Base-by-base conservation (phyloP, 2,888 invertebrate species). In the Polydrusus pterygomalis region DNA sequence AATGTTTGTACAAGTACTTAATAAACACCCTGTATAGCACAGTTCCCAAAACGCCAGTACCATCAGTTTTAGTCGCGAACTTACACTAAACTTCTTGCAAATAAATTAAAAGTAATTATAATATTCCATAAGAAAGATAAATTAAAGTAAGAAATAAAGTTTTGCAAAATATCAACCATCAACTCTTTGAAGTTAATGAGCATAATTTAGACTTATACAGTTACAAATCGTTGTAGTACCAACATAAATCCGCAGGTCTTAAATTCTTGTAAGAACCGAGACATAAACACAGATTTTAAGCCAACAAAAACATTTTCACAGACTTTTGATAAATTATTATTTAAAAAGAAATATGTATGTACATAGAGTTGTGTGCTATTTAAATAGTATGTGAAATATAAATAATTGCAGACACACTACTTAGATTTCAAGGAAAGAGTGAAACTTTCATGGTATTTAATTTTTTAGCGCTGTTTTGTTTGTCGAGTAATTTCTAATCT, bases 291-390 rank as follows among this genome's bases (percentile, higher is more conserved):
- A 15, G 18, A 67, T 67, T 70, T 51, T 60, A 62, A 71, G 75
- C 75, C 75, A 75, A 75, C 60, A 9, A 75, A 75, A 75, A 75
- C 71, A 75, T 60, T 69, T 51, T 38, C 49, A 13, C 25, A 45
- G 34, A 45, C 40, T 60, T 30, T 73, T 73, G 67, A 62, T 18
- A 51, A 49, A 73, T 58, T 67, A 20, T 65, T 54, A 34, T 25
- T 30, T 34, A 45, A 54, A 17, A 58, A 54, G 43, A 45, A 38
- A 15, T 30, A n/a, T n/a, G n/a, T n/a, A n/a, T n/a, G n/a, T n/a
- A 34, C 11, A 58, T 20, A 25, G 30, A 18, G 17, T 20, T 56
- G 34, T 17, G 6, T 58, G 56, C 17, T 34, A 34, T 34, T 17
- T 17, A 65, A 73, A 73, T 73, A 60, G 51, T 20, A 43, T 62